phyloP scores from a whole-genome alignment of 2,797 vertebrate species.

The Tadarida brasiliensis region DNA sequence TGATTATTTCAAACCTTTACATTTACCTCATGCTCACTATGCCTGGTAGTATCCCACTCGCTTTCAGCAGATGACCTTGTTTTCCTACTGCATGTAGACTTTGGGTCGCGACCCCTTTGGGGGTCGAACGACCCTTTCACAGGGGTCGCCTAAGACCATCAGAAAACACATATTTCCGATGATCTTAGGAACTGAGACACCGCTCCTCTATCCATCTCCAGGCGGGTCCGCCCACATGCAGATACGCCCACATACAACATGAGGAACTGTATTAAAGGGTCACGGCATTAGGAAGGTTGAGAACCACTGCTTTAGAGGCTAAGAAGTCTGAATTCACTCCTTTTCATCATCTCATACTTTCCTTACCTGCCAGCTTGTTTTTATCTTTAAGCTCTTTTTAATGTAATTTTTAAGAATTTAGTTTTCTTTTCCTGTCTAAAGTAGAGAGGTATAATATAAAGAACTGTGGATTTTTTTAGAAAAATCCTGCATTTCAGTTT shows the following conservation, averaged over 20 bases:
- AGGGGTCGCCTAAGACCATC: no score
- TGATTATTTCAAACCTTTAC: conserved; percentile 33
- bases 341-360: conserved; percentile 18
- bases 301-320: no score
- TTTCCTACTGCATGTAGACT: not conserved
- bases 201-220: no score
- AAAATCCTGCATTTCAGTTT: conserved; percentile 46
- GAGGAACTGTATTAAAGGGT: no score
- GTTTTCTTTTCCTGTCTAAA: not conserved
- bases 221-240: no score
- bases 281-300: no score
- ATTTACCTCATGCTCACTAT: not conserved
- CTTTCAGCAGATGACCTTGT: conserved; percentile 29
- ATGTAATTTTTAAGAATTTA: conserved; percentile 49
- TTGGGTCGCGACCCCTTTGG: no score
- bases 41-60: not conserved
- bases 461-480: not conserved
- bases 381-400: conserved; percentile 48
- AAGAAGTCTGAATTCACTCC: not conserved
- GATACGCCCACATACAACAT: no score
- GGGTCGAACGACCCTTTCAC: no score
- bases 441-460: conserved; percentile 27
- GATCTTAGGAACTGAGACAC: no score
- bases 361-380: conserved; percentile 25
- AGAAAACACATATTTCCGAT: no score